Conservation (phyloP, 2,113 vertebrate genomes). For the Chionomys nivalis region DNA sequence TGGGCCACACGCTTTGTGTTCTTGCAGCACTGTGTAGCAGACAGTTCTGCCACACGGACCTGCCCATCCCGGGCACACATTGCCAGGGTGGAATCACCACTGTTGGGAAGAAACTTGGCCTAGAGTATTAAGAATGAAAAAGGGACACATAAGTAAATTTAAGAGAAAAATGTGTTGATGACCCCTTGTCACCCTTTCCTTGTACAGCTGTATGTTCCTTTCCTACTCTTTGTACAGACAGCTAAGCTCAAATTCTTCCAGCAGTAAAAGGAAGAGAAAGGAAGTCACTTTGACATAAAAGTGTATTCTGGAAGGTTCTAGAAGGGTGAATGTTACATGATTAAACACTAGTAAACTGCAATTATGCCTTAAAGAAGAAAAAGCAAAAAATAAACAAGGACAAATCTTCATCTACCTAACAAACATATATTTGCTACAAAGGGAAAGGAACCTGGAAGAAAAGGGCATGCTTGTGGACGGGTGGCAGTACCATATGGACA, state of each 20-base stretch:
- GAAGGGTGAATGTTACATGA: not conserved
- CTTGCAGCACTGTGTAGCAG: constrained; percentile 96
- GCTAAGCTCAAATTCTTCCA: not conserved
- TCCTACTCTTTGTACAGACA: not conserved
- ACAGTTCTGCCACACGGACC: constrained; percentile 95
- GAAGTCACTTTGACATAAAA: not conserved
- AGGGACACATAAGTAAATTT: constrained; percentile 32
- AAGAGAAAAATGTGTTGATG: not conserved
- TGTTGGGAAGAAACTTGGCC: constrained; percentile 99
- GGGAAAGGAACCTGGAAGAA: not conserved
- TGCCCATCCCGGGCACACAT: constrained; percentile 98
- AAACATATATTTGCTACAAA: constrained; percentile 35
- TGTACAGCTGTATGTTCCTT: not conserved
- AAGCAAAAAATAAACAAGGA: constrained; percentile 8
- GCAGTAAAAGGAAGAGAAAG: constrained; percentile 33
- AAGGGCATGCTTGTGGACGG: not conserved
- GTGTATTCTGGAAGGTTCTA: not conserved
- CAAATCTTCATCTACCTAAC: constrained; percentile 20
- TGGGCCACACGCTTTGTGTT: constrained; percentile 97
- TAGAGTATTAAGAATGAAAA: constrained; percentile 61
- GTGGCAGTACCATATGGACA: not conserved
- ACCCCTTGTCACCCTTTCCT: constrained; percentile 1
- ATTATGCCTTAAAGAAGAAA: not conserved
- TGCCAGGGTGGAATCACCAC: constrained; percentile 95
- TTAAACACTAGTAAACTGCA: constrained; percentile 6